These are phyloP conservation scores for Nymphalis io DNA, from an alignment of 1,140 invertebrate genomes.

Conservation along the genomic window DNA sequence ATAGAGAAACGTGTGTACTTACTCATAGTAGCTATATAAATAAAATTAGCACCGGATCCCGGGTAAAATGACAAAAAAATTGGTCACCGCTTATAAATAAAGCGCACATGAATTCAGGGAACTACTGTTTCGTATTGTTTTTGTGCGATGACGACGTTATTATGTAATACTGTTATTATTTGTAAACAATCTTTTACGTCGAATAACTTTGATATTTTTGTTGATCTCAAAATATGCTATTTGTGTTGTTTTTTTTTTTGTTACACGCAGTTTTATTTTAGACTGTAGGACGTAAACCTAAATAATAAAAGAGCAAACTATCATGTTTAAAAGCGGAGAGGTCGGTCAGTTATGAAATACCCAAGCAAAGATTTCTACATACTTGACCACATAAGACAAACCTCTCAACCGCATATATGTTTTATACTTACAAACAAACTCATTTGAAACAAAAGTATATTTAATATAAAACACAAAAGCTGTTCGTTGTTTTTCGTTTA, in stretches of 20 bases:
- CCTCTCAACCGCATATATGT: constrained; percentile 8
- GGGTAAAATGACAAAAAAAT: constrained; percentile 42
- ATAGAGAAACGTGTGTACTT: constrained; percentile 46
- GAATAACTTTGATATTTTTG: background rate
- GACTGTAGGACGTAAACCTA: constrained; percentile 22
- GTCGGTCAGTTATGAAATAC: constrained; percentile 28
- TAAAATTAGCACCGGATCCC: constrained; percentile 51
- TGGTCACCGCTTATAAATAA: constrained; percentile 49
- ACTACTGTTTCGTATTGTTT: constrained; percentile 20
- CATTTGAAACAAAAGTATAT: background rate
- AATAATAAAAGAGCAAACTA: constrained; percentile 22
- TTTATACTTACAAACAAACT: background rate
- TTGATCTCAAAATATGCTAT: constrained; percentile 1
- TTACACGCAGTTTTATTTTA: constrained; percentile 19
- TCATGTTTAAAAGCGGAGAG: constrained; percentile 19
- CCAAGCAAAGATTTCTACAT: constrained; percentile 13
- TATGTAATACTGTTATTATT: constrained; percentile 26
- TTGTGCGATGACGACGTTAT: constrained; percentile 18
- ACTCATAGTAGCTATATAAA: constrained; percentile 49
- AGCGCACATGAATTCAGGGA: constrained; percentile 33
- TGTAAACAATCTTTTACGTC: constrained; percentile 25
- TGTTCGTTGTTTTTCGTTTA: no score
- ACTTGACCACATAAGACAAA: constrained; percentile 26
- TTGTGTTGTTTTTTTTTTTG: background rate
- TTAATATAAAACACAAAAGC: background rate